A percentile compares a stretch with the other conserved stretches of the same genome.
Conservation (phyloP, 2,113 vertebrate species). For the Prietella phreatophila region DNA sequence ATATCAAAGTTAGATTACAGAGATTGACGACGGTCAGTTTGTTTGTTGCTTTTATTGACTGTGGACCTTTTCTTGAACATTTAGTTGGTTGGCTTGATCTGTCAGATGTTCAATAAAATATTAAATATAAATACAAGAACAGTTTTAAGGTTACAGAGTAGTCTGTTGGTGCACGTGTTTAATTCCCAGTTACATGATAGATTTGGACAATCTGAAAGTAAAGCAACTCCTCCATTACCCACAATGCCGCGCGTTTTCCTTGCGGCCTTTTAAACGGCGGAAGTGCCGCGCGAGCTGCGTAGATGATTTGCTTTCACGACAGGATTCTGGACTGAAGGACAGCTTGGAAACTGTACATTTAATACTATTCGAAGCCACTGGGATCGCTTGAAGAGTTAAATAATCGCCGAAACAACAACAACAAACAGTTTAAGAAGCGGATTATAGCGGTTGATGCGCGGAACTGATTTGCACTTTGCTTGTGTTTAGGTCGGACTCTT, state of each 20-base stretch:
- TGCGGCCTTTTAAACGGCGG: background rate
- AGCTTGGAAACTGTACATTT: background rate
- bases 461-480: background rate
- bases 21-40: background rate
- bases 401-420: background rate
- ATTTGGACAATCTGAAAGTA: background rate
- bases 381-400: background rate
- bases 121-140: background rate
- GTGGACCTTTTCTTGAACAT: background rate
- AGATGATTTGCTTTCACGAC: background rate
- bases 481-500: slow-evolving; percentile 15
- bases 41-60: background rate
- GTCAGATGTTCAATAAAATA: background rate
- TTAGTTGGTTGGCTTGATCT: background rate
- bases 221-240: background rate
- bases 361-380: background rate
- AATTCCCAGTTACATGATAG: background rate
- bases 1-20: too few species aligned
- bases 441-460: background rate
- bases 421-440: background rate
- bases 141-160: background rate
- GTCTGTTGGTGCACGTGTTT: background rate
- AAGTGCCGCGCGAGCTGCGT: background rate
- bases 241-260: background rate
- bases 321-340: background rate